Conservation (phyloP, 2,797 vertebrate species). For the Parotocinclus haroldoi region DNA sequence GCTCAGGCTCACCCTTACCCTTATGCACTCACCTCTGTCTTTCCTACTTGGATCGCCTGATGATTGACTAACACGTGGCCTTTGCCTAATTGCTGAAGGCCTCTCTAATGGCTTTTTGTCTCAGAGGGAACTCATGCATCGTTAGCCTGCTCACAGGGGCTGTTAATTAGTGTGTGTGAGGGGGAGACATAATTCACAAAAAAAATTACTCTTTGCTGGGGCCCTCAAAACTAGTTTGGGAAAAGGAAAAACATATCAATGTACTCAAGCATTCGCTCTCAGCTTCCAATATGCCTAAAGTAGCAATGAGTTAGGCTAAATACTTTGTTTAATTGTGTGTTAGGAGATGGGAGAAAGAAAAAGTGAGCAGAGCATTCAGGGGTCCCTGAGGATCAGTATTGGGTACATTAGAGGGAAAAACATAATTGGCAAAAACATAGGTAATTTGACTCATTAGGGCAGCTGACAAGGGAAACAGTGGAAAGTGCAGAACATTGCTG, state of each 20-base stretch:
- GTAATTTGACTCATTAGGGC: constrained; percentile 44
- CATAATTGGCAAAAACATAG: constrained; percentile 42
- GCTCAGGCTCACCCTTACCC: background rate
- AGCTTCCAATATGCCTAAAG: background rate
- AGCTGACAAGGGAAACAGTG: constrained; percentile 36
- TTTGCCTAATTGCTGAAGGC: constrained; percentile 49
- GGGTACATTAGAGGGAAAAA: constrained; percentile 25
- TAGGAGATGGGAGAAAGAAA: background rate
- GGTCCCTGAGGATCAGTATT: background rate
- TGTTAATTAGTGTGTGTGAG: constrained; percentile 66
- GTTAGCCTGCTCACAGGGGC: constrained; percentile 67
- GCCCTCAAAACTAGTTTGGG: too few species aligned
- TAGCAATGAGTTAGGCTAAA: background rate
- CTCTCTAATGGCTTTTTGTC: constrained; percentile 55
- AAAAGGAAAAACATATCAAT: too few species aligned
- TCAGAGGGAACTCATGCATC: constrained; percentile 46
- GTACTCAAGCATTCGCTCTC: background rate
- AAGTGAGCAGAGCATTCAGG: background rate
- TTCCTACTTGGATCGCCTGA: constrained; percentile 20
- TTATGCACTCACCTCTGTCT: constrained; percentile 3
- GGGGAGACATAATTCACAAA: constrained; percentile 60
- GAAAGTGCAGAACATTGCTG: background rate
- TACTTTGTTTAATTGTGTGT: background rate
- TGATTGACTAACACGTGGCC: constrained; percentile 30
- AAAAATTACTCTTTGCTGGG: constrained; percentile 42